Evolutionary conservation across 2,888 invertebrate genomes (phyloP), one percentile per base, ranked within the genome.

Genomic region (Drosophila atripex): DNA sequence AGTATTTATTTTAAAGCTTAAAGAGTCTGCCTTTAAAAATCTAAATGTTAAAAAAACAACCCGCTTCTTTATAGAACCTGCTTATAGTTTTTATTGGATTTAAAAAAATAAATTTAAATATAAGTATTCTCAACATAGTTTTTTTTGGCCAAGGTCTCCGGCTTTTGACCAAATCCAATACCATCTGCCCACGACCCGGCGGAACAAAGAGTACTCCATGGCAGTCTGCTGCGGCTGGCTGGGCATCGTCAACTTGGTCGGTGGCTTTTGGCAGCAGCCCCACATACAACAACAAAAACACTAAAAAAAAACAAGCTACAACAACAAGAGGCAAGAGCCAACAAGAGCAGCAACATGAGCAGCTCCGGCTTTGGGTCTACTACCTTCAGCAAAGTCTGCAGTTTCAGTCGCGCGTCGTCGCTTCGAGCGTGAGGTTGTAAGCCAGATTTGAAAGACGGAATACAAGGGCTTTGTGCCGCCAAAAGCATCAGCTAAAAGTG

Each of bases 381-480:
- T 70, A 39, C 71, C 71, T 59, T 70, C 70, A 41, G 80, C 73
- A 49, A 75, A 75, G 82, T 82, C 80, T 86, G 86, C 86, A 80
- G 68, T 84, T 82, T 89, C 76, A 88, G 87, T 89, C 75, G 86
- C 82, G 78, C 89, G 89, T 82, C 78, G 88, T 80, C 77, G 86
- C 77, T 88, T 73, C 78, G 73, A 84, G 77, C 80, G 85, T 77
- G 66, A 76, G 80, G 88, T 85, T 78, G 65, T 58, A 35, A 57
- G 25, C 50, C 57, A 47, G 43, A 43, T 18, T 43, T 43, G 21
- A 43, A 49, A 32, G 9, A 52, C 30, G 59, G 21, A 39, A 39
- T 32, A 25, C 55, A 35, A 52, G n/a, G 46, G 38, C 16, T 38
- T 47, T 25, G 35, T 47, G 49, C 28, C 14, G 43, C 58, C 28